phyloP scores from a whole-genome alignment of 2,113 vertebrate species.

The Suricata suricatta region DNA sequence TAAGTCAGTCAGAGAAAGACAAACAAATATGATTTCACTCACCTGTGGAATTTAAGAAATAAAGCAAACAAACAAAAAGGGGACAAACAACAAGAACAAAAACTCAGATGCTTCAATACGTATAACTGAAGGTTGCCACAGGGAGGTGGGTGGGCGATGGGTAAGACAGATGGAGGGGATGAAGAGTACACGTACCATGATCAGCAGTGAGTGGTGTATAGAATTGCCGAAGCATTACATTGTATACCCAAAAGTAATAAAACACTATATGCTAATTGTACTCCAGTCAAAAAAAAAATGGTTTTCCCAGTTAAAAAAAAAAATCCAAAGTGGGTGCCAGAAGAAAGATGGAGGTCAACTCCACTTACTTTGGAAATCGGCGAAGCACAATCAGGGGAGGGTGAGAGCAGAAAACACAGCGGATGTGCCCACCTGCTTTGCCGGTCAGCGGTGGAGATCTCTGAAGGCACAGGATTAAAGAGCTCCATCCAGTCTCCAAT shows the following conservation, averaged over 20 bases:
- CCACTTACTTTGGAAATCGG: neutral
- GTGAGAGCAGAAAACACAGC: neutral
- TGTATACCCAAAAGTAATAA: neutral
- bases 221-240: neutral
- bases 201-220: neutral
- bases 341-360: neutral
- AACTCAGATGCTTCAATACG: neutral
- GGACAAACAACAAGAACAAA: neutral
- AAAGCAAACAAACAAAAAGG: neutral
- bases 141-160: neutral
- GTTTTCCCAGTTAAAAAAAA: neutral
- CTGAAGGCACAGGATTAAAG: neutral
- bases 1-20: neutral
- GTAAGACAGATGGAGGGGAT: neutral
- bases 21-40: neutral
- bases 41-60: neutral
- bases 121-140: neutral
- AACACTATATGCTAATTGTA: neutral
- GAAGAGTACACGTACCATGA: neutral
- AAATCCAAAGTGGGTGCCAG: neutral
- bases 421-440: neutral
- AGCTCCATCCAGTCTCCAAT: neutral
- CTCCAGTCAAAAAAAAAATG: neutral
- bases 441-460: rapidly evolving
- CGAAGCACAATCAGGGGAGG: neutral